Evolutionary conservation across 2,113 vertebrate species (phyloP).

Genomic region (Microtus oregoni): DNA sequence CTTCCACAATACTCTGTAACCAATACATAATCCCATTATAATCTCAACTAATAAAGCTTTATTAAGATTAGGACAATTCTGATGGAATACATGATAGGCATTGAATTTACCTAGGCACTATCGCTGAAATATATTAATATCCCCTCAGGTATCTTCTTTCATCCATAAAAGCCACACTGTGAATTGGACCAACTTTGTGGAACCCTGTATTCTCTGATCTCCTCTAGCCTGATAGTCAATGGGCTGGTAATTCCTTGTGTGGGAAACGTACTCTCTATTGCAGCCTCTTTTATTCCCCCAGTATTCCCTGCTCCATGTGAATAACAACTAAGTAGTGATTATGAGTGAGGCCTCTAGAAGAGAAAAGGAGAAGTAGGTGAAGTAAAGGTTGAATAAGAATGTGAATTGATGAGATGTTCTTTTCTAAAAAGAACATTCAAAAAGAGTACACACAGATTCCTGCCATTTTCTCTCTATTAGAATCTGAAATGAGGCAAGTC

Average conservation of each 20-base stretch:
- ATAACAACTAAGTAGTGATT: neutral
- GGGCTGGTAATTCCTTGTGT: neutral
- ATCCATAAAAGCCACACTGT: no score
- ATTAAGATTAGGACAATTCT: neutral
- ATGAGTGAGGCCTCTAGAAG: neutral
- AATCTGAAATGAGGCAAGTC: neutral
- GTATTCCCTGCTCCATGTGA: neutral
- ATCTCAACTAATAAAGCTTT: neutral
- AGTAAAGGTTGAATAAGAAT: neutral
- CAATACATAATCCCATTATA: neutral
- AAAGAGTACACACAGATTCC: neutral
- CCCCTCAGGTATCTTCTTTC: neutral
- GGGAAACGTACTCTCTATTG: neutral
- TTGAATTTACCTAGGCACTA: neutral
- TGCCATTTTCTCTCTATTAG: neutral
- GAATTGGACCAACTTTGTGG: neutral
- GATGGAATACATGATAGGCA: fast-evolving
- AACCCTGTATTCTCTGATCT: neutral
- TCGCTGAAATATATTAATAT: neutral
- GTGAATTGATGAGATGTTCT: neutral
- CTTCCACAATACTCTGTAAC: neutral
- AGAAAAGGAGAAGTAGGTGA: neutral
- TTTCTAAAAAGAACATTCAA: neutral
- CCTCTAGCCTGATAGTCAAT: neutral
- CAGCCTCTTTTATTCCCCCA: neutral